Evolutionary conservation across 2,113 vertebrate genomes (phyloP).

Genomic region (Scalopus aquaticus): DNA sequence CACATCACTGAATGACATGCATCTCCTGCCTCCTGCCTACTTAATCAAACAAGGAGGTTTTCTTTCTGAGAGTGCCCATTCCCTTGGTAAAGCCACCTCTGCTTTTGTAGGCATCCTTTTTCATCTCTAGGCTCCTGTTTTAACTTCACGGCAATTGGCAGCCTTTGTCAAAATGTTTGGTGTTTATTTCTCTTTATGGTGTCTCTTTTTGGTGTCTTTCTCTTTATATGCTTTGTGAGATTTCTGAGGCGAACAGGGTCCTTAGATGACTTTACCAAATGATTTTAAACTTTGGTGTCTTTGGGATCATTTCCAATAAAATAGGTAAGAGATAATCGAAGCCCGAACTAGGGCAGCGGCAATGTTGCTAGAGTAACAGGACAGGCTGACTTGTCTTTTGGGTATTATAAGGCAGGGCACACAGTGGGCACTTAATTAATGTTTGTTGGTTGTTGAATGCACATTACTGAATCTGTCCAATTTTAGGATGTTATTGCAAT

Average conservation of each 20-base stretch:
- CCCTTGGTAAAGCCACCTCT: not conserved
- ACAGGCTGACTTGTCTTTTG: not conserved
- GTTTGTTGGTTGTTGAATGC: not conserved
- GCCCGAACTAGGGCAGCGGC: not conserved
- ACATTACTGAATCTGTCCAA: not conserved
- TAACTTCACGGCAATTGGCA: not conserved
- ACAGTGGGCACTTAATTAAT: not conserved
- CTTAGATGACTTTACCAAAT: not conserved
- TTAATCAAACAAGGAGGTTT: not conserved
- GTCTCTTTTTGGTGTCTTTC: too few relatives aligned
- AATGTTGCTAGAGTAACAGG: not conserved
- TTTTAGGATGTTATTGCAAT: slow-evolving; percentile 15
- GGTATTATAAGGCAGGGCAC: too few relatives aligned
- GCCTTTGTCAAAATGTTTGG: not conserved
- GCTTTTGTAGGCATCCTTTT: not conserved
- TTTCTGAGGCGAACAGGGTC: not conserved
- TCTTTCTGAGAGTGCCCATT: not conserved
- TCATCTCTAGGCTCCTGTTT: not conserved
- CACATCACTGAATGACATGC: not conserved
- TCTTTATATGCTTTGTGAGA: not conserved
- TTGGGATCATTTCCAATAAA: not conserved
- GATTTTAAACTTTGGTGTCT: not conserved
- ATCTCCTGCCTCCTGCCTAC: not conserved
- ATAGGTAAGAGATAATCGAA: not conserved
- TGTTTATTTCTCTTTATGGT: not conserved